Evolutionary conservation across 2,888 invertebrate genomes (phyloP).

Genomic region (Coronaproctus castanopsis): DNA sequence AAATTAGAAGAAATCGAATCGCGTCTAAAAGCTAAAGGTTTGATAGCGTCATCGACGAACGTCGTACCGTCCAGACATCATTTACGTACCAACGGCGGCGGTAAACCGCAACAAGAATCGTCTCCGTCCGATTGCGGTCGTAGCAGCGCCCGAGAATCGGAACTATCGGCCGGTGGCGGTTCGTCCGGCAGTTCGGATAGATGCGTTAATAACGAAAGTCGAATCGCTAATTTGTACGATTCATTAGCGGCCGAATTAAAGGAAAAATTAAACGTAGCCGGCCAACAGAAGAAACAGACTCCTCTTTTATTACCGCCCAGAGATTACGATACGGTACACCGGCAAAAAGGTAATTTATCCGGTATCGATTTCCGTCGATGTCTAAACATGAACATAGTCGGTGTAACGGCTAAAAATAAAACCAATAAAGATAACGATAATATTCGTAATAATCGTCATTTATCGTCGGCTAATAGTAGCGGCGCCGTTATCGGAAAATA

Average conservation of each 20-base stretch:
- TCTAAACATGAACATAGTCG: constrained; percentile 46
- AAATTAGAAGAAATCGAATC: constrained; percentile 64
- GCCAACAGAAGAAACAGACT: constrained; percentile 15
- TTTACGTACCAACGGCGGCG: background rate
- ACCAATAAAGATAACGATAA: constrained; percentile 12
- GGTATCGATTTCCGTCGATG: constrained; percentile 47
- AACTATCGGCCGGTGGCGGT: constrained; percentile 13
- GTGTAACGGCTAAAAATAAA: constrained; percentile 28
- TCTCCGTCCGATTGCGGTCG: constrained; percentile 3
- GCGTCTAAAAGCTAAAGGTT: constrained; percentile 29
- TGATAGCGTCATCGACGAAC: constrained; percentile 26
- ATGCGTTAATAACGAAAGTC: constrained; percentile 12
- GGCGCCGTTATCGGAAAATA: constrained; percentile 40
- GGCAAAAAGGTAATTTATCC: constrained; percentile 52
- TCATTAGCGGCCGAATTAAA: constrained; percentile 79
- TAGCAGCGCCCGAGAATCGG: constrained; percentile 16
- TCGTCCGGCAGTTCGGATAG: constrained; percentile 16
- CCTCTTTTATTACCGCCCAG: constrained; percentile 65
- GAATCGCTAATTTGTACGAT: constrained; percentile 61
- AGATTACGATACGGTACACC: constrained; percentile 82
- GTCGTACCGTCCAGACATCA: constrained; percentile 8
- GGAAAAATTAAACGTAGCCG: constrained; percentile 39
- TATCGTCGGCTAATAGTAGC: constrained; percentile 72
- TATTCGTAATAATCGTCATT: constrained; percentile 48
- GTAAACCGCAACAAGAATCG: background rate